Base-by-base conservation (phyloP, 2,888 invertebrate genomes). In the Cabera pusaria region DNA sequence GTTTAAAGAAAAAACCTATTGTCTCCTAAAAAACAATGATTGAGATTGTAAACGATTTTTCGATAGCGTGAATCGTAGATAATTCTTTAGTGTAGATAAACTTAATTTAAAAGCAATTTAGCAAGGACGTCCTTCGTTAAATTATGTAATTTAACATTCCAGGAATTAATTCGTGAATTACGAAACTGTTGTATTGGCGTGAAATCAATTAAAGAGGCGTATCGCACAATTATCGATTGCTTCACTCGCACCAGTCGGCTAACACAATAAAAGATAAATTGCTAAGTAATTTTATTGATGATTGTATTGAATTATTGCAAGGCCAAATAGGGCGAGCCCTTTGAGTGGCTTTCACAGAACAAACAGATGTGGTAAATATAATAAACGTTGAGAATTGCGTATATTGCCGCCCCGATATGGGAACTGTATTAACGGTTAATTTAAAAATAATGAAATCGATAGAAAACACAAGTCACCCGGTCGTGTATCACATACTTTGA, bases 401-500 rank as follows among this genome's bases (percentile, higher is more conserved):
- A n/a, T n/a, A n/a, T n/a, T n/a, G n/a, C n/a, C n/a, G n/a, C n/a
- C n/a, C n/a, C n/a, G n/a, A n/a, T n/a, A n/a, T n/a, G n/a, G n/a
- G n/a, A n/a, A n/a, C n/a, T n/a, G n/a, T n/a, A 16, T 22, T 24
- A 6, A 10, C n/a, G 6, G 6, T 18, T 18, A 18, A 18, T 18
- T 40, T 18, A 28, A 27, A 39, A 43, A 33, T 25, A 42, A 34
- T 41, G 49, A 59, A 64, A 25, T 59, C 56, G 53, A 63, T 68
- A 62, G 66, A 70, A 63, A 68, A 63, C 66, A n/a, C 39, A 33
- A 52, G 58, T 46, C 59, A 61, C 52, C 51, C 56, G 49, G 59
- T 42, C 52, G 37, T 44, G 52, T 76, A 73, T 73, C 72, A 59
- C 50, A 68, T 72, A 64, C 53, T 63, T 44, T 61, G 58, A 74